Conservation (phyloP, 64 coral and sea anemone genomes). For the Acropora tenuis region DNA sequence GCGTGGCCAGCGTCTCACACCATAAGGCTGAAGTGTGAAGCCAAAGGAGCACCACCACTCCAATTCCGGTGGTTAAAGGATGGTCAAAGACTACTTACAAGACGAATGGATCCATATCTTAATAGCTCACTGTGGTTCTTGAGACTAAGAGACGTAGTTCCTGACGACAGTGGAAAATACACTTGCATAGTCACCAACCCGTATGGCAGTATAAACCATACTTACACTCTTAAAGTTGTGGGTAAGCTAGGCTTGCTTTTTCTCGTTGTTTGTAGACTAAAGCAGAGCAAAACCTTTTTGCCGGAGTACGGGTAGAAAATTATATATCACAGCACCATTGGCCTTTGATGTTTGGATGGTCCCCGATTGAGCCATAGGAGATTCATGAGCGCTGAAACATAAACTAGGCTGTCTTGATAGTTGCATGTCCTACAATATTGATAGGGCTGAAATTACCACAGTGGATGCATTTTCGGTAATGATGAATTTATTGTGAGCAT, state of each 20-base stretch:
- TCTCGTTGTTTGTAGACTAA: too few relatives aligned
- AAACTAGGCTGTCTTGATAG: too few relatives aligned
- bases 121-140: conserved; percentile 53
- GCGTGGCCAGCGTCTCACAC: conserved; percentile 81
- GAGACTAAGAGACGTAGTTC: conserved; percentile 44
- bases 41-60: conserved; percentile 64
- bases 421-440: too few relatives aligned
- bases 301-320: too few relatives aligned
- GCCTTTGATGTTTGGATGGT: too few relatives aligned
- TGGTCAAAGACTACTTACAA: conserved; percentile 7
- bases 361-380: too few relatives aligned
- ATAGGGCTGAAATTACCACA: too few relatives aligned
- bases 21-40: conserved; percentile 49
- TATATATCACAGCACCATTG: too few relatives aligned
- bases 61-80: conserved; percentile 78
- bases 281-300: too few relatives aligned
- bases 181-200: conserved; percentile 68
- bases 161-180: conserved; percentile 47
- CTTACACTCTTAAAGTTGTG: conserved; percentile 57
- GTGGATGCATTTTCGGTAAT: too few relatives aligned
- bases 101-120: conserved; percentile 63
- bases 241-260: conserved; percentile 10
- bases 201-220: conserved; percentile 67
- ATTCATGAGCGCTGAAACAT: too few relatives aligned
- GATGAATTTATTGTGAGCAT: too few relatives aligned